Conservation (phyloP, 2,888 invertebrate species). For the Machimus rusticus region DNA sequence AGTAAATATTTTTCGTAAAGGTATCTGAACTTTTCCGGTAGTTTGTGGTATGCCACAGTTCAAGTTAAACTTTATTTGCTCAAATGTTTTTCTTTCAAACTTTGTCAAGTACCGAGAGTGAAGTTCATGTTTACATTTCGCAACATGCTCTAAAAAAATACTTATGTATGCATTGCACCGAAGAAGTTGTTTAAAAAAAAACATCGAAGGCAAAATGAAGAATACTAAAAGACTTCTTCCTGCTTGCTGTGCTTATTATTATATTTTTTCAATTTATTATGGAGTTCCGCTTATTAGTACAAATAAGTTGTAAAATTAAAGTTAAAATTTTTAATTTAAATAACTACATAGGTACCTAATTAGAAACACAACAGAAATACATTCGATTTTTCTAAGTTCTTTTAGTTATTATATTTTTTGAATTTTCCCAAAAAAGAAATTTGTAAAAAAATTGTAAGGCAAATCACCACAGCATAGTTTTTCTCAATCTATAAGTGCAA, state of each 20-base stretch:
- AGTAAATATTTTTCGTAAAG: neutral
- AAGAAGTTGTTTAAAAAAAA: neutral
- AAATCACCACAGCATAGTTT: neutral
- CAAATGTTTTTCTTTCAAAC: neutral
- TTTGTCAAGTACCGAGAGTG: neutral
- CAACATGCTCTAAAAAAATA: neutral
- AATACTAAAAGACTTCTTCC: neutral
- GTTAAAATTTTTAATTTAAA: neutral
- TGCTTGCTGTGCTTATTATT: neutral
- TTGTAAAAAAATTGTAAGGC: neutral
- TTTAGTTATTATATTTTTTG: too few species aligned
- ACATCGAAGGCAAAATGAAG: neutral
- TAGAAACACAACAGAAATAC: too few species aligned
- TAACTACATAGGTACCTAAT: neutral
- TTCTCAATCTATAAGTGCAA: neutral
- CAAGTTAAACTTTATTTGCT: neutral
- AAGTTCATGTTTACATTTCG: constrained; percentile 22
- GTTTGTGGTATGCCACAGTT: neutral
- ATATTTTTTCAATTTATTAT: neutral
- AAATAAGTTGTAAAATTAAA: neutral
- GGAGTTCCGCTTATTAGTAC: neutral
- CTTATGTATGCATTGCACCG: neutral
- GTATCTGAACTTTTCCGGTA: neutral
- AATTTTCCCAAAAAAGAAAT: neutral
- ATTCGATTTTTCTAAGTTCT: too few species aligned